A percentile compares a stretch with the other conserved stretches of the same genome.
Evolutionary conservation across 2,113 vertebrate genomes (phyloP).

Genomic region (Forbesichthys papilliferus): DNA sequence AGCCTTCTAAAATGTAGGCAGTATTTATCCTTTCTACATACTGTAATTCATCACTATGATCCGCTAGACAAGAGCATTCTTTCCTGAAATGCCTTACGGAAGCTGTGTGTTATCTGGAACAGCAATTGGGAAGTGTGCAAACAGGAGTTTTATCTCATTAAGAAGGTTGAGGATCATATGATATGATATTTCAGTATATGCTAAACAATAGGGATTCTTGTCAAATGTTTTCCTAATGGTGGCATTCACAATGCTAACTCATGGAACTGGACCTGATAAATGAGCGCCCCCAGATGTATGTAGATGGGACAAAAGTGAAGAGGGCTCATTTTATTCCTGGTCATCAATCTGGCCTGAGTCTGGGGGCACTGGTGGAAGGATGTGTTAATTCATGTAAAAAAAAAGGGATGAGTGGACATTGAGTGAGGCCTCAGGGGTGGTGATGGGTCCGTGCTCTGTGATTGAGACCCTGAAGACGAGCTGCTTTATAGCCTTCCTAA

Average conservation of each 20-base stretch:
- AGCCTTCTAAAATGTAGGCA: too few relatives aligned
- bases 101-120: too few relatives aligned
- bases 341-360: slow-evolving; percentile 59
- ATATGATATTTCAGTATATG: neutral
- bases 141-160: too few relatives aligned
- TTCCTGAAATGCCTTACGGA: too few relatives aligned
- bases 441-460: slow-evolving; percentile 59
- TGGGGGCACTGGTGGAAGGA: slow-evolving; percentile 55
- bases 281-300: slow-evolving; percentile 59
- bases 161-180: too few relatives aligned
- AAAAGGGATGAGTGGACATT: slow-evolving; percentile 38
- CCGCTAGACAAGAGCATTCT: too few relatives aligned
- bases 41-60: too few relatives aligned
- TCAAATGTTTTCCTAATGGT: slow-evolving; percentile 71
- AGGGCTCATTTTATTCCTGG: slow-evolving; percentile 56
- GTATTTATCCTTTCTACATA: too few relatives aligned
- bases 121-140: too few relatives aligned
- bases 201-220: slow-evolving; percentile 22
- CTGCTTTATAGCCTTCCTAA: slow-evolving; percentile 66
- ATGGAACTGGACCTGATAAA: slow-evolving; percentile 56
- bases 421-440: slow-evolving; percentile 48
- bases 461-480: slow-evolving; percentile 63
- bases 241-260: slow-evolving; percentile 63
- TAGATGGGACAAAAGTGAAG: slow-evolving; percentile 62
- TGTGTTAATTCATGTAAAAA: slow-evolving; percentile 69